Percentiles rank a stretch among this genome's conserved stretches.
phyloP scores from a whole-genome alignment of 2,888 invertebrate genomes.

The Pammene fasciana region DNA sequence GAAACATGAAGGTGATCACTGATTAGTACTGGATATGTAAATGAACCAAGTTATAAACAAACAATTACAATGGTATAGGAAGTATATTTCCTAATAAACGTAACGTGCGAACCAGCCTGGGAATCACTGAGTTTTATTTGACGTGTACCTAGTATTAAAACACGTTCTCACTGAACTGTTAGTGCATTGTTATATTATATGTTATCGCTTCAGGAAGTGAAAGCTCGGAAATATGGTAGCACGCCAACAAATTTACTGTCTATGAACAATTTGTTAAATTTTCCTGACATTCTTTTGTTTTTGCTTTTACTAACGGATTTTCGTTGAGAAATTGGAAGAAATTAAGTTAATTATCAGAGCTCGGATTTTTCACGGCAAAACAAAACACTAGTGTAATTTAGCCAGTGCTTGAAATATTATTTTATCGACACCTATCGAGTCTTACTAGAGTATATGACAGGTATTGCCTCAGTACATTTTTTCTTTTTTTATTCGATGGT shows the following conservation, averaged over 20 bases:
- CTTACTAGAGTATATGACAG: too few relatives aligned
- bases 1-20: background rate
- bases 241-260: background rate
- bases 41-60: background rate
- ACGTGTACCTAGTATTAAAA: background rate
- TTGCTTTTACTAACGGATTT: background rate
- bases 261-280: slow-evolving; percentile 14
- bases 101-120: slow-evolving; percentile 26
- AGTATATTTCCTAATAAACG: slow-evolving; percentile 6
- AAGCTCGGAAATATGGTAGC: slow-evolving; percentile 23
- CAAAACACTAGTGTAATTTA: too few relatives aligned
- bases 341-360: background rate
- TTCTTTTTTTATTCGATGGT: too few relatives aligned
- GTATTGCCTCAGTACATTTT: too few relatives aligned
- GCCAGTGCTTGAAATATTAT: too few relatives aligned
- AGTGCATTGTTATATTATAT: slow-evolving; percentile 30
- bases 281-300: slow-evolving; percentile 12
- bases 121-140: slow-evolving; percentile 11
- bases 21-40: background rate
- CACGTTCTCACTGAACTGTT: slow-evolving; percentile 27
- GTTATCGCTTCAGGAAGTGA: slow-evolving; percentile 34
- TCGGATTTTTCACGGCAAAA: too few relatives aligned
- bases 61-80: slow-evolving; percentile 3
- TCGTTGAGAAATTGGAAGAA: background rate
- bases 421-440: too few relatives aligned